Conservation (phyloP, 1,140 invertebrate species). For the Tribolium madens region DNA sequence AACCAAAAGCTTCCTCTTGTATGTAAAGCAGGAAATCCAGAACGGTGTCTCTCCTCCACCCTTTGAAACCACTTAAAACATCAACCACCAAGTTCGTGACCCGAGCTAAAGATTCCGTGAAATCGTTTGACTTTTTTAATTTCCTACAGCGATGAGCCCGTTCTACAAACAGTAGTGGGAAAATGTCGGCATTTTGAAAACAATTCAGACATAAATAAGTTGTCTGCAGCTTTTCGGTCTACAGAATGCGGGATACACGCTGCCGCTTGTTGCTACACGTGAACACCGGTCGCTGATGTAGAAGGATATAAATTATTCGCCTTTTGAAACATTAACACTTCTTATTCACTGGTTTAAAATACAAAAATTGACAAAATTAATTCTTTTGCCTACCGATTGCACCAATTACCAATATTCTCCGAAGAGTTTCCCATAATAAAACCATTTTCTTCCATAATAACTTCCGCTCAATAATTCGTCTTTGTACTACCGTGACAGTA, state of each 20-base stretch:
- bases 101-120: slow-evolving; percentile 62
- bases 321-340: slow-evolving; percentile 38
- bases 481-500: not conserved
- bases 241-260: slow-evolving; percentile 60
- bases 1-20: slow-evolving; percentile 53
- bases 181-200: slow-evolving; percentile 66
- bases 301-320: slow-evolving; percentile 55
- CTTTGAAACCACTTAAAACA: slow-evolving; percentile 6
- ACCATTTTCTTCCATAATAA: not conserved
- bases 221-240: slow-evolving; percentile 63
- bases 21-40: slow-evolving; percentile 56
- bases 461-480: not conserved
- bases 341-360: not conserved
- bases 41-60: slow-evolving; percentile 4
- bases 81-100: slow-evolving; percentile 58
- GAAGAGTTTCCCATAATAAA: not conserved
- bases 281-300: slow-evolving; percentile 53
- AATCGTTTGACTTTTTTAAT: slow-evolving; percentile 61
- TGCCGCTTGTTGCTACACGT: slow-evolving; percentile 60
- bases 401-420: not conserved
- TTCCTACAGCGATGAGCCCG: slow-evolving; percentile 57
- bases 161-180: slow-evolving; percentile 60
- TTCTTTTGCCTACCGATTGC: not conserved
- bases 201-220: slow-evolving; percentile 67
- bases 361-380: not conserved